Conservation (phyloP, 2,888 invertebrate genomes). For the Zonitis immaculata region DNA sequence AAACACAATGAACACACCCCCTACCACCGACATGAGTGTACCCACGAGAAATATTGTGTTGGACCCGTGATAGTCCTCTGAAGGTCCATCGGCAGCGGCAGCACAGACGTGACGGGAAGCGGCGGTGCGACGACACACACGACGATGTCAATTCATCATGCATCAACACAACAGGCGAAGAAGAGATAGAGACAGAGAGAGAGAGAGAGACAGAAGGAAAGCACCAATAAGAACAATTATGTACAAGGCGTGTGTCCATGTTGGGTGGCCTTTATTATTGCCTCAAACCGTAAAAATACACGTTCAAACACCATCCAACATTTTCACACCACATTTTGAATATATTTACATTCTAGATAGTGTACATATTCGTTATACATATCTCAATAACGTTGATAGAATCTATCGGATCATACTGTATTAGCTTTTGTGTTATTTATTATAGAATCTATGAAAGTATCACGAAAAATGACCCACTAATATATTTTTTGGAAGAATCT, state of each 20-base stretch:
- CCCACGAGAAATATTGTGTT: conserved; percentile 96
- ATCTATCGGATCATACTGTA: not conserved
- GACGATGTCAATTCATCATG: conserved; percentile 46
- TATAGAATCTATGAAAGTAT: no score
- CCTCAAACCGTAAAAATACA: no score
- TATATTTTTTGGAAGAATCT: no score
- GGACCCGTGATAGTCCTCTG: conserved; percentile 96
- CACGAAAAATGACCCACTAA: no score
- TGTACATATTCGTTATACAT: not conserved
- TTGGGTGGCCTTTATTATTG: no score
- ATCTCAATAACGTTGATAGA: not conserved
- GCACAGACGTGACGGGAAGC: conserved; percentile 44
- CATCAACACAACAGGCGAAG: conserved; percentile 57
- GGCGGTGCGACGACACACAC: conserved; percentile 34
- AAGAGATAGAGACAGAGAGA: no score
- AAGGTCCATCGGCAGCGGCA: conserved; percentile 47
- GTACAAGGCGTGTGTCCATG: conserved; percentile 24
- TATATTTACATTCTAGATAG: not conserved
- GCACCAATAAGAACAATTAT: conserved; percentile 50
- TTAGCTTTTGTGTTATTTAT: no score
- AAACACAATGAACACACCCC: conserved; percentile 98
- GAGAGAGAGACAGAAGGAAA: conserved; percentile 54
- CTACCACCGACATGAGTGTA: conserved; percentile 98
- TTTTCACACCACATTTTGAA: not conserved
- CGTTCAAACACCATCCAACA: not conserved